Conservation (phyloP, 2,113 vertebrate genomes). For the Excalfactoria chinensis region DNA sequence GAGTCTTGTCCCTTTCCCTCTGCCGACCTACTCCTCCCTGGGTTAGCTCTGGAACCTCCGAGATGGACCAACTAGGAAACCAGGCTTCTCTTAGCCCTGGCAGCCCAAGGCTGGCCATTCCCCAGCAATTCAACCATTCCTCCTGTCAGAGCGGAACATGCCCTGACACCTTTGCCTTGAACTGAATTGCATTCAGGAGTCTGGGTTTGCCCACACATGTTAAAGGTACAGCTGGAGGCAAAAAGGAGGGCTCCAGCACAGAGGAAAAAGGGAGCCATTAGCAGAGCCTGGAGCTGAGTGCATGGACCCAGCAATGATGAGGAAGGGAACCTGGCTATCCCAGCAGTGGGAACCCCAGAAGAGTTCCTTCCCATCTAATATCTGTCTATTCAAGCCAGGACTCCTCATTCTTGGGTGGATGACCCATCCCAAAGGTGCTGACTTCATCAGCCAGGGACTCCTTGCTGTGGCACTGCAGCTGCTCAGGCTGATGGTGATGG, state of each 20-base stretch:
- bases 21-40: not conserved
- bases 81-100: conserved; percentile 36
- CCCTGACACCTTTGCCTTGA: conserved; percentile 52
- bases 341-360: not conserved
- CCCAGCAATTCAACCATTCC: conserved; percentile 33
- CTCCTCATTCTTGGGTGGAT: not conserved
- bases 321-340: not conserved
- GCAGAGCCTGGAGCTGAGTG: not conserved
- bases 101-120: conserved; percentile 45
- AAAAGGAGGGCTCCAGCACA: not conserved
- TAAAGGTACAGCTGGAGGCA: conserved; percentile 25
- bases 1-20: not conserved
- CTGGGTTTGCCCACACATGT: conserved; percentile 71
- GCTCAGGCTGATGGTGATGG: not conserved
- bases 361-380: not conserved
- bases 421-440: not conserved
- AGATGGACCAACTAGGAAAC: not conserved
- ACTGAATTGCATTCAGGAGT: not conserved
- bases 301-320: not conserved
- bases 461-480: fast-evolving
- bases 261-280: conserved; percentile 5
- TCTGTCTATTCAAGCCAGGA: not conserved
- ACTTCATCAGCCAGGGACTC: not conserved
- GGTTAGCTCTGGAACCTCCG: not conserved
- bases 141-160: not conserved